Base-by-base conservation (phyloP, 2,113 vertebrate species). In the Candoia aspera region DNA sequence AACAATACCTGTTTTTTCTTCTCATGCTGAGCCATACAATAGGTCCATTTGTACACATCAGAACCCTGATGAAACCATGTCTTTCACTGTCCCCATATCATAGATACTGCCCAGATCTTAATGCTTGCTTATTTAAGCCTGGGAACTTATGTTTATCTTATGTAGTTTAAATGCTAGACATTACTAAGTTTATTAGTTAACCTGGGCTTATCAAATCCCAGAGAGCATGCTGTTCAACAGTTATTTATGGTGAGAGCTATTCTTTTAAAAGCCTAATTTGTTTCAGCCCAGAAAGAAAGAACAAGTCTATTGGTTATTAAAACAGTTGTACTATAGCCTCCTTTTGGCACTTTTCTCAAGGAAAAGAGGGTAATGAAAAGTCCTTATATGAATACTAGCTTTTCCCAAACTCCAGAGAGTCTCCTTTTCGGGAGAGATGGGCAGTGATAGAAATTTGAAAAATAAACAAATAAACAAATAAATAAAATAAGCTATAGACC, bases 121-220 rank as follows among this genome's bases (percentile, higher is more conserved):
- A n/a, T 90, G 46, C 57, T 93, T 24, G 0, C 54, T 49, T 90
- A 6, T 37, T 86, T 90, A 90, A 79, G 49, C 91, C 0, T 13
- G 42, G 79, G 23, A 88, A 91, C 79, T 89, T 68, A 37, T 1
- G 68, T 93, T 93, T 90, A 90, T 91, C 68, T 90, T 68, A 85
- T 11, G 46, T 54, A 5, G 46, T 87, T 24, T 93, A 92, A 90
- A 94, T 26, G 24, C 9, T 93, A 93, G 84, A 91, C 1, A 15
- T 93, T 94, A 92, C 58, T 92, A 55, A 91, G 13, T 88, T 93
- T 88, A 84, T 89, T 90, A 59, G 13, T 37, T 92, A 12, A 17
- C 62, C 2, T 11, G 90, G 88, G 26, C 9, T 93, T 94, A 94
- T 84, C 37, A 93, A 89, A 91, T 79, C 49, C 19, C 57, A 90